These are phyloP conservation scores for Lacerta viridis DNA, from an alignment of 2,797 vertebrate species.

Conservation along the genomic window DNA sequence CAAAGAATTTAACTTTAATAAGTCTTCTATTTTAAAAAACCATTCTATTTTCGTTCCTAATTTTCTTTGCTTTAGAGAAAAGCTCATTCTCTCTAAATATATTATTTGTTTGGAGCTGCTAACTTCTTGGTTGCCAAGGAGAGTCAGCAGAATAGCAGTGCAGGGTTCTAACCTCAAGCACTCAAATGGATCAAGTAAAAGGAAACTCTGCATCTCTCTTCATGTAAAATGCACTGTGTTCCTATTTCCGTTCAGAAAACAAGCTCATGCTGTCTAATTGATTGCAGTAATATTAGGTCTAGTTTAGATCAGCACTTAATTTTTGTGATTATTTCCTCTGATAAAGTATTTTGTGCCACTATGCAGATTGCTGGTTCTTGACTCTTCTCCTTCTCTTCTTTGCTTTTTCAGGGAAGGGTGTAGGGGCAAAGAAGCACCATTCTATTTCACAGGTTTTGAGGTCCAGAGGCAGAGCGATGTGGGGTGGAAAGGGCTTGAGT, in stretches of 20 bases:
- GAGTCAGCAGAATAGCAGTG: slow-evolving; percentile 14
- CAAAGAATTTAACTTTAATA: background rate
- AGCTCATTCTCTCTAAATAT: background rate
- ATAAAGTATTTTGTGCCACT: slow-evolving; percentile 11
- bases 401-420: background rate
- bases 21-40: background rate
- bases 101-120: background rate
- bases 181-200: background rate
- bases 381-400: background rate
- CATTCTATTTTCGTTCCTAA: slow-evolving; percentile 1
- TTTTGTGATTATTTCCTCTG: slow-evolving; percentile 9
- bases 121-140: slow-evolving; percentile 11
- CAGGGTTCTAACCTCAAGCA: background rate
- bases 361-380: background rate
- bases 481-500: too few relatives aligned
- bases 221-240: background rate
- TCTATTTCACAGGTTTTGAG: background rate
- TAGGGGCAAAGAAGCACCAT: background rate
- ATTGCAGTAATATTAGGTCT: slow-evolving; percentile 10
- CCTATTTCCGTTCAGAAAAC: slow-evolving; percentile 2
- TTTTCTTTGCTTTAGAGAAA: background rate
- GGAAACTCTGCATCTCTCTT: slow-evolving; percentile 4
- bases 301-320: slow-evolving; percentile 24
- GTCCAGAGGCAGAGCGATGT: background rate
- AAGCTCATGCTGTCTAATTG: slow-evolving; percentile 19